Percentiles rank a stretch among this genome's conserved stretches.
phyloP scores from a whole-genome alignment of 1,140 invertebrate species.

The Meloidogyne hapla region DNA sequence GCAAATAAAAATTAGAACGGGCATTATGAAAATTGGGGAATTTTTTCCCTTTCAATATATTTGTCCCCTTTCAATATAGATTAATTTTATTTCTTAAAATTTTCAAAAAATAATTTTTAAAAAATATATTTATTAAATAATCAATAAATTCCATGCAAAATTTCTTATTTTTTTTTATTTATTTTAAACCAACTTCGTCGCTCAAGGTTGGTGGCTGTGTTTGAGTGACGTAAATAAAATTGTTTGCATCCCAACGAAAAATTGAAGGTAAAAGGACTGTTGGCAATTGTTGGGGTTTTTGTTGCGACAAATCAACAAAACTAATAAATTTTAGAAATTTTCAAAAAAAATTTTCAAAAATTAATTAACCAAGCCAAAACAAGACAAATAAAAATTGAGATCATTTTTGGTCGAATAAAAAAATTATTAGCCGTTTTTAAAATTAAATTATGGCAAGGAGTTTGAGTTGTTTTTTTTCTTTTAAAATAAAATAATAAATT shows the following conservation, averaged over 20 bases:
- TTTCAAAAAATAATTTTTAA: no score
- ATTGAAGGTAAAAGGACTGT: slow-evolving; percentile 20
- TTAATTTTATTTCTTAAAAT: no score
- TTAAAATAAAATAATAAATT: not conserved
- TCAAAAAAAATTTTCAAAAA: not conserved
- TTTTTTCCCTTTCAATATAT: no score
- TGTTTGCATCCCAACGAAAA: slow-evolving; percentile 14
- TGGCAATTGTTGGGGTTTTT: slow-evolving; percentile 4
- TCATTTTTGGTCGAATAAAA: not conserved
- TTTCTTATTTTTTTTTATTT: not conserved
- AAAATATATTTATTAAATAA: no score
- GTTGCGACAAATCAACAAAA: not conserved
- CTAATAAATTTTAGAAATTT: not conserved
- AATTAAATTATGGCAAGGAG: not conserved
- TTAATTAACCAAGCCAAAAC: not conserved
- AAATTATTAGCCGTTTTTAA: not conserved
- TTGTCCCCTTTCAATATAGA: no score
- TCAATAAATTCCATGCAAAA: no score
- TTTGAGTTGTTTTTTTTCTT: not conserved
- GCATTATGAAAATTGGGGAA: no score
- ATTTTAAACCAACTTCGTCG: not conserved
- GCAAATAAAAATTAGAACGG: no score
- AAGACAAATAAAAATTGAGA: not conserved
- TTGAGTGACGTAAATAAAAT: slow-evolving; percentile 10
- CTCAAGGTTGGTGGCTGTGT: not conserved